phyloP scores from a whole-genome alignment of 2,888 invertebrate genomes.

The Luffia ferchaultella region DNA sequence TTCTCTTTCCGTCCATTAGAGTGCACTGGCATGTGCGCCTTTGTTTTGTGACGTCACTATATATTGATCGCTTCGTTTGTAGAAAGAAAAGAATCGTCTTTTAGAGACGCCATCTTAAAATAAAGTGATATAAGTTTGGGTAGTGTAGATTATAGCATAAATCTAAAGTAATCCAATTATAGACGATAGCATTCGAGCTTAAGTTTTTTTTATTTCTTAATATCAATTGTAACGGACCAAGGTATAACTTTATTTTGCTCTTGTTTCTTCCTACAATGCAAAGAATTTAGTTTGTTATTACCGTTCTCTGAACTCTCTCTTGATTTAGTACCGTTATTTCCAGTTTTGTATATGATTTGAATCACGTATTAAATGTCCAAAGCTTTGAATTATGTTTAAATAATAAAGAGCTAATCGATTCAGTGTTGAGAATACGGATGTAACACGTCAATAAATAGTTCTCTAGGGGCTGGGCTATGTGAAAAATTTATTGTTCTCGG shows the following conservation, averaged over 20 bases:
- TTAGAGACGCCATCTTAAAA: slow-evolving; percentile 65
- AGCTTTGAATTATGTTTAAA: background rate
- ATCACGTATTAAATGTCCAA: background rate
- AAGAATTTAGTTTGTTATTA: slow-evolving; percentile 54
- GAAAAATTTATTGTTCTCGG: slow-evolving; percentile 29
- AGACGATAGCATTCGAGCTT: slow-evolving; percentile 46
- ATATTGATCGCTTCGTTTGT: slow-evolving; percentile 57
- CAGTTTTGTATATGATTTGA: background rate
- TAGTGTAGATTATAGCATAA: slow-evolving; percentile 62
- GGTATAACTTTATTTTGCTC: slow-evolving; percentile 68
- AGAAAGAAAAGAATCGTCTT: slow-evolving; percentile 60
- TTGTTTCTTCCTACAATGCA: slow-evolving; percentile 31
- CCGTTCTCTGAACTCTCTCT: slow-evolving; percentile 40
- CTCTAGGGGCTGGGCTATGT: slow-evolving; percentile 50
- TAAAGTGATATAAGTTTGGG: slow-evolving; percentile 69
- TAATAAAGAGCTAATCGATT: background rate
- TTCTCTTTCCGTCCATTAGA: too few species aligned
- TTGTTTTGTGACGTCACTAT: slow-evolving; percentile 65
- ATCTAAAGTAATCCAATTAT: slow-evolving; percentile 59
- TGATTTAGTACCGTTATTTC: slow-evolving; percentile 41
- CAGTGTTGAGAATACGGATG: slow-evolving; percentile 46
- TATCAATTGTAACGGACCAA: slow-evolving; percentile 84
- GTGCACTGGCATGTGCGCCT: slow-evolving; percentile 42
- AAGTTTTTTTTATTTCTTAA: slow-evolving; percentile 44
- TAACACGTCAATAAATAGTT: slow-evolving; percentile 60